Evolutionary conservation across 2,888 invertebrate genomes (phyloP).

Genomic region (Geophilus truncorum): DNA sequence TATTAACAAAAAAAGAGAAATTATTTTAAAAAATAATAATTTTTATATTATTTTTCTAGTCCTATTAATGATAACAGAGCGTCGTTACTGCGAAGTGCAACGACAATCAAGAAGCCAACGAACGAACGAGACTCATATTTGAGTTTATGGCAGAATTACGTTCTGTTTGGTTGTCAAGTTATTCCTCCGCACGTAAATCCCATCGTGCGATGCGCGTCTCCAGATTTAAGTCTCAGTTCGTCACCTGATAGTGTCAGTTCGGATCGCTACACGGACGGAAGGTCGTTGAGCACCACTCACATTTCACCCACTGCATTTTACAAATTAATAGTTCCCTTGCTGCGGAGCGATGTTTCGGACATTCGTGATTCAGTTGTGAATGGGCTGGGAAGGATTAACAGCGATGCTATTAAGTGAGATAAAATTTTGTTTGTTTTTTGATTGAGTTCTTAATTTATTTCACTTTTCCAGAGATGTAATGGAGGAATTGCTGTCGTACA

Average conservation of each 20-base stretch:
- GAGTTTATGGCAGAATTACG: constrained; percentile 96
- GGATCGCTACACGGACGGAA: constrained; percentile 69
- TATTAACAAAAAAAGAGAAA: no score
- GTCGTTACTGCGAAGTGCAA: constrained; percentile 80
- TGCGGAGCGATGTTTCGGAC: constrained; percentile 88
- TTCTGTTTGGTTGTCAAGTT: constrained; percentile 91
- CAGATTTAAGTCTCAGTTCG: constrained; percentile 83
- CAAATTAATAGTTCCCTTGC: constrained; percentile 84
- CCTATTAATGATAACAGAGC: constrained; percentile 95
- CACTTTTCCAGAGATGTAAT: constrained; percentile 71
- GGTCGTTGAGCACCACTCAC: constrained; percentile 57
- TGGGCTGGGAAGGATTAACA: constrained; percentile 92
- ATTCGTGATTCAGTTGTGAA: constrained; percentile 90
- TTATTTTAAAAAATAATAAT: background rate
- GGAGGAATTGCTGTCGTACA: constrained; percentile 85
- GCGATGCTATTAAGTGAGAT: constrained; percentile 83
- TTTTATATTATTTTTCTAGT: constrained; percentile 54
- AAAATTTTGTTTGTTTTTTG: background rate
- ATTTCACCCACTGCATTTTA: constrained; percentile 82
- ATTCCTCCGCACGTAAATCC: constrained; percentile 87
- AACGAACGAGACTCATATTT: constrained; percentile 92
- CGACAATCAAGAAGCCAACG: constrained; percentile 80
- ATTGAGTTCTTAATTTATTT: background rate
- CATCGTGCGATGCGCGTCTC: constrained; percentile 83
- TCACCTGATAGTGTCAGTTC: constrained; percentile 76